Evolutionary conservation across 2,797 vertebrate genomes (phyloP).

Genomic region (Takifugu ocellatus): DNA sequence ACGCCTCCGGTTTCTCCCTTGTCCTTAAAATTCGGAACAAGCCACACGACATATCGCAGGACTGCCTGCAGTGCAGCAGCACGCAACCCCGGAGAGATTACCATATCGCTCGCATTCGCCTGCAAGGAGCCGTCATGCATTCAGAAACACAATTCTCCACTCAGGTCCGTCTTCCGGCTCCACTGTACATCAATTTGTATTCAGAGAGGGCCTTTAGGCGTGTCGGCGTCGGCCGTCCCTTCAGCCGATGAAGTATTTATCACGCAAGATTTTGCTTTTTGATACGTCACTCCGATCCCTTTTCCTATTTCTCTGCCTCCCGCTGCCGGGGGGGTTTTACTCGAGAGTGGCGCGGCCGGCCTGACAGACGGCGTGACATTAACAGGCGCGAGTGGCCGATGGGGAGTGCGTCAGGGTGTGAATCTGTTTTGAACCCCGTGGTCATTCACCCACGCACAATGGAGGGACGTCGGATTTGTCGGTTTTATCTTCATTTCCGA

Average conservation of each 20-base stretch:
- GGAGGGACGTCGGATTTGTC: constrained; percentile 25
- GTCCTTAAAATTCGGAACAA: constrained; percentile 58
- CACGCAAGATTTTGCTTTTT: constrained; percentile 57
- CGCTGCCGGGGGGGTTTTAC: constrained; percentile 17
- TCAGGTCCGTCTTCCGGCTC: constrained; percentile 45
- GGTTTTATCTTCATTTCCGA: constrained; percentile 39
- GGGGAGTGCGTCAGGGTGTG: constrained; percentile 9
- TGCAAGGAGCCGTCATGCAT: constrained; percentile 60
- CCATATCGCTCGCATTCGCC: constrained; percentile 56
- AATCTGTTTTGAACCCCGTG: constrained; percentile 31
- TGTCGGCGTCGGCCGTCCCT: constrained; percentile 58
- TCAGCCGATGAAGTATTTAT: constrained; percentile 66
- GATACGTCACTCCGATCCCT: constrained; percentile 46
- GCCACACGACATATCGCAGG: constrained; percentile 43
- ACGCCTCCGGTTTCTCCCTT: constrained; percentile 51
- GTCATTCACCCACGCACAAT: constrained; percentile 32
- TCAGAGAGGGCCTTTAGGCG: constrained; percentile 44
- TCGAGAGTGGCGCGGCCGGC: constrained; percentile 7
- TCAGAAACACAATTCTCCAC: constrained; percentile 66
- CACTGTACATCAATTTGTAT: constrained; percentile 63
- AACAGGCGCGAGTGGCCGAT: constrained; percentile 4
- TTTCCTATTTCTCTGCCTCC: constrained; percentile 26
- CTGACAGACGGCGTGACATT: constrained; percentile 18
- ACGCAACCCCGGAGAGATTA: constrained; percentile 56
- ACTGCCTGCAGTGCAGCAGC: constrained; percentile 42